phyloP scores from a whole-genome alignment of 2,888 invertebrate species.

The Diarsia rubi region DNA sequence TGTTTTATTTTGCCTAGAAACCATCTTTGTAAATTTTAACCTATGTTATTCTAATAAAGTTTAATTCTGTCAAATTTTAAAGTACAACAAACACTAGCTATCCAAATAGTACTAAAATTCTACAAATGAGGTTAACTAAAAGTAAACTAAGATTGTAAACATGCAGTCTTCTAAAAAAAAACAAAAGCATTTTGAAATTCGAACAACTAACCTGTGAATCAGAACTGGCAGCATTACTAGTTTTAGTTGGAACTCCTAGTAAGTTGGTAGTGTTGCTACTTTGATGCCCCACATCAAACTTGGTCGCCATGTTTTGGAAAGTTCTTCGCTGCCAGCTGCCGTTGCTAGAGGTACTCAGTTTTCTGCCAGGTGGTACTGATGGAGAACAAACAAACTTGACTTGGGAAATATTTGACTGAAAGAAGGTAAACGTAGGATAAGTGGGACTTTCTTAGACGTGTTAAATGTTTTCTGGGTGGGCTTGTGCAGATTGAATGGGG shows the following conservation, averaged over 20 bases:
- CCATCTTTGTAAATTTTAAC: too few relatives aligned
- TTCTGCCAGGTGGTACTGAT: constrained; percentile 85
- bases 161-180: neutral
- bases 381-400: constrained; percentile 66
- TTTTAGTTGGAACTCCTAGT: constrained; percentile 78
- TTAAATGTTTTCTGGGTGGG: neutral
- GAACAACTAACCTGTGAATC: constrained; percentile 88
- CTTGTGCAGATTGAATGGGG: neutral
- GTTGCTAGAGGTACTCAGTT: constrained; percentile 87
- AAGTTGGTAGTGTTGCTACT: constrained; percentile 70
- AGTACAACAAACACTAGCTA: too few relatives aligned
- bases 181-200: constrained; percentile 7
- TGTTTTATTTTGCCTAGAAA: too few relatives aligned
- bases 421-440: neutral
- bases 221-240: constrained; percentile 78
- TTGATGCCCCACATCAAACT: constrained; percentile 81
- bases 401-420: constrained; percentile 11
- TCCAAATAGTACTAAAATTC: neutral
- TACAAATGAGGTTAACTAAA: neutral
- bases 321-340: constrained; percentile 91
- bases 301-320: constrained; percentile 89
- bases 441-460: neutral
- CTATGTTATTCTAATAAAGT: too few relatives aligned
- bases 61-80: too few relatives aligned
- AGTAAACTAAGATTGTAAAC: neutral